Evolutionary conservation across 2,888 invertebrate genomes (phyloP).

Genomic region (Spodoptera picta): DNA sequence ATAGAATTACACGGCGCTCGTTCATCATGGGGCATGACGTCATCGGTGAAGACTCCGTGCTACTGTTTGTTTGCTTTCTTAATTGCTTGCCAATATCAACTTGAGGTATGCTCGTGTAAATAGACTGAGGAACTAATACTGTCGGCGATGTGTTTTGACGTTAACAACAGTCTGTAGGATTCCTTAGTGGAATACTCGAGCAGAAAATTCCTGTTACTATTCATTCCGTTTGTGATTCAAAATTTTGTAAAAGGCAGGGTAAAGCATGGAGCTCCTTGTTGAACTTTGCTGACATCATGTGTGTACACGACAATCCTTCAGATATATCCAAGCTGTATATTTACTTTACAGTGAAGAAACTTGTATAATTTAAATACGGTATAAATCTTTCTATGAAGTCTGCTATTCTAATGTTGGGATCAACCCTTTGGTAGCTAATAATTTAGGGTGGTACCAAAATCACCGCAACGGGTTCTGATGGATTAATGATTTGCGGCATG

Average conservation of each 20-base stretch:
- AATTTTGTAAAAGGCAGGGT: constrained; percentile 17
- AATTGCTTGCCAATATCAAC: constrained; percentile 58
- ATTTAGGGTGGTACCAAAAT: constrained; percentile 13
- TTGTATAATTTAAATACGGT: constrained; percentile 8
- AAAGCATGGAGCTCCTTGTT: constrained; percentile 30
- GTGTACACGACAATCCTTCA: constrained; percentile 6
- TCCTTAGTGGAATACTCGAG: constrained; percentile 8
- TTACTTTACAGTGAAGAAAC: constrained; percentile 11
- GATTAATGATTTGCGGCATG: constrained; percentile 18
- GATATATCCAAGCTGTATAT: constrained; percentile 26
- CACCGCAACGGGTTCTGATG: constrained; percentile 21
- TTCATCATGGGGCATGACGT: constrained; percentile 69
- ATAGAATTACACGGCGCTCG: constrained; percentile 72
- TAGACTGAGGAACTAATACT: constrained; percentile 9
- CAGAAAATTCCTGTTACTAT: constrained; percentile 7
- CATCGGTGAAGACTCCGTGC: constrained; percentile 55
- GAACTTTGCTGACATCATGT: constrained; percentile 35
- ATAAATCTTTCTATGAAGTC: constrained; percentile 13
- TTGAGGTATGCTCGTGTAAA: constrained; percentile 12
- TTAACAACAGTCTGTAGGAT: background rate
- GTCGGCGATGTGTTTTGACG: background rate
- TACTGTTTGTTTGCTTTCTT: constrained; percentile 62
- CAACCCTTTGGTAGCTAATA: constrained; percentile 9
- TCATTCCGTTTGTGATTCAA: constrained; percentile 7
- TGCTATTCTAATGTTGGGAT: constrained; percentile 2